These are phyloP conservation scores for Podarcis muralis DNA, from an alignment of 2,113 vertebrate species.

Conservation along the genomic window DNA sequence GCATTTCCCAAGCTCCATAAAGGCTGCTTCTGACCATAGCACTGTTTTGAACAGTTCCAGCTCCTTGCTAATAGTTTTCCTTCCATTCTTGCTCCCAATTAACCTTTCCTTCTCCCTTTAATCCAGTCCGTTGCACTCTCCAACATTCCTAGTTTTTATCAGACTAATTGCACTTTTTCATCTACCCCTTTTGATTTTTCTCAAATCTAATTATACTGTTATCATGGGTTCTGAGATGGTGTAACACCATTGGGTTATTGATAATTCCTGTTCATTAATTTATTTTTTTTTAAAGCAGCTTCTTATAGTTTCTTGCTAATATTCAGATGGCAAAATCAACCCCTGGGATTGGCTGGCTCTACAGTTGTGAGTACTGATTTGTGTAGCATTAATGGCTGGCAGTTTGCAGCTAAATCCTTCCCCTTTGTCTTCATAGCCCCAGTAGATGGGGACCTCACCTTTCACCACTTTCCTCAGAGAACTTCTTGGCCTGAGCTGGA, in stretches of 20 bases:
- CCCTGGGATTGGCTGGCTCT: fast-evolving
- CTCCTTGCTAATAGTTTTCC: slow-evolving; percentile 56
- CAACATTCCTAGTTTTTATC: slow-evolving; percentile 63
- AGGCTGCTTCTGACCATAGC: slow-evolving; percentile 10
- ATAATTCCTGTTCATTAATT: slow-evolving; percentile 65
- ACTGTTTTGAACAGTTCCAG: slow-evolving; percentile 47
- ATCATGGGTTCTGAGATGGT: slow-evolving; percentile 49
- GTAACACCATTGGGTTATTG: slow-evolving; percentile 66
- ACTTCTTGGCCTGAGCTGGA: background rate
- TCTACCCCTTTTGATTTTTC: slow-evolving; percentile 69
- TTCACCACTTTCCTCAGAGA: background rate
- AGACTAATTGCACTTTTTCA: slow-evolving; percentile 68
- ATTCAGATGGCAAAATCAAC: slow-evolving; percentile 37
- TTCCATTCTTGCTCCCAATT: slow-evolving; percentile 73
- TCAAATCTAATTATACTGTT: slow-evolving; percentile 69
- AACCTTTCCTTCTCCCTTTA: slow-evolving; percentile 70
- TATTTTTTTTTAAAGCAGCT: slow-evolving; percentile 21
- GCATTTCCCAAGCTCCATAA: slow-evolving; percentile 12
- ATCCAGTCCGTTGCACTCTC: slow-evolving; percentile 53
- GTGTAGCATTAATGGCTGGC: slow-evolving; percentile 15
- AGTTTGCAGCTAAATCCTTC: slow-evolving; percentile 9
- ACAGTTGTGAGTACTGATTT: background rate
- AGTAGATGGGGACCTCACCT: background rate
- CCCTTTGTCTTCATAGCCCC: background rate
- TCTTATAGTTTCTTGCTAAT: slow-evolving; percentile 44